These are phyloP conservation scores for Rhyzopertha dominica DNA, from an alignment of 1,140 invertebrate species.

Conservation along the genomic window DNA sequence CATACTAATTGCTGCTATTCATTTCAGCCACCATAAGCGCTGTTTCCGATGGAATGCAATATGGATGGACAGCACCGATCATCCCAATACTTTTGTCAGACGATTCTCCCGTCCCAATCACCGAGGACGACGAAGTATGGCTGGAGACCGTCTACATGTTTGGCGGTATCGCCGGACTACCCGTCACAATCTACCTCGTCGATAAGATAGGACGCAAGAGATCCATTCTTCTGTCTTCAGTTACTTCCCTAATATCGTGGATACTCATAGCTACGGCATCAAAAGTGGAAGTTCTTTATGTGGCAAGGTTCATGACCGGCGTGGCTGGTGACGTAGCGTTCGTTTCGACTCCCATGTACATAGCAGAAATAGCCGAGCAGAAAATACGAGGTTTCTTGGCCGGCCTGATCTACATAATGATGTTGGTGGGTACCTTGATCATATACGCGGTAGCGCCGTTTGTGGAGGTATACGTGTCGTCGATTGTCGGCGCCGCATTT, in stretches of 20 bases:
- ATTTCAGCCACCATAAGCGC: slow-evolving; percentile 38
- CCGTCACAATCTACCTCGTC: slow-evolving; percentile 50
- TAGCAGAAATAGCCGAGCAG: slow-evolving; percentile 39
- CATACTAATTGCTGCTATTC: too few relatives aligned
- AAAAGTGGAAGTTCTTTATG: slow-evolving; percentile 46
- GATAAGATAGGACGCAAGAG: slow-evolving; percentile 60
- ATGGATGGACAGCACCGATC: slow-evolving; percentile 60
- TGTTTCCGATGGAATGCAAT: slow-evolving; percentile 41
- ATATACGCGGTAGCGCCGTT: slow-evolving; percentile 31
- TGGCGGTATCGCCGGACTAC: slow-evolving; percentile 56
- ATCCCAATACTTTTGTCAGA: slow-evolving; percentile 47
- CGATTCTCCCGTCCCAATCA: slow-evolving; percentile 35
- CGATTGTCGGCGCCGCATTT: slow-evolving; percentile 29
- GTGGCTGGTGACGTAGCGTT: slow-evolving; percentile 36
- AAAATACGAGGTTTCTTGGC: slow-evolving; percentile 35
- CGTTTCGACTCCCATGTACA: slow-evolving; percentile 39
- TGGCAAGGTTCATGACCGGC: slow-evolving; percentile 45
- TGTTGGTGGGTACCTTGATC: slow-evolving; percentile 32
- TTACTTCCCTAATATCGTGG: slow-evolving; percentile 61
- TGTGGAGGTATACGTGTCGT: slow-evolving; percentile 22
- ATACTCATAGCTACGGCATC: slow-evolving; percentile 49
- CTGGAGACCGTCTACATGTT: slow-evolving; percentile 57
- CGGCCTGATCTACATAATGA: slow-evolving; percentile 34
- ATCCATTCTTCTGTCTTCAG: slow-evolving; percentile 52
- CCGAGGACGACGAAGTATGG: slow-evolving; percentile 47